Evolutionary conservation across 1,140 invertebrate genomes (phyloP).

Genomic region (Eurosta solidaginis): DNA sequence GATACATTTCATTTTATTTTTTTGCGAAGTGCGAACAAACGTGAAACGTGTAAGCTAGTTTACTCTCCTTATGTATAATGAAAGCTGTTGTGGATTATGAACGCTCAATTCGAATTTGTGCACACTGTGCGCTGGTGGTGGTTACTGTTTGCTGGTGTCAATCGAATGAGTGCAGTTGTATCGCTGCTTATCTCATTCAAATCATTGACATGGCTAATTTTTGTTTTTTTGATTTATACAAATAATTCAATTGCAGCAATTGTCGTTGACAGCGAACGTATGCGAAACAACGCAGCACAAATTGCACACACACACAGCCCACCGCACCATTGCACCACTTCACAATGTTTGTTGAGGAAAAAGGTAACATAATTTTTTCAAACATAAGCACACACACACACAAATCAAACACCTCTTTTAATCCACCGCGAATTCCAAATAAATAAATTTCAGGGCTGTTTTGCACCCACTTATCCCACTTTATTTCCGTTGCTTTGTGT

Average conservation of each 20-base stretch:
- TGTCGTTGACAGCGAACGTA: constrained; percentile 36
- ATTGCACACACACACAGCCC: no score
- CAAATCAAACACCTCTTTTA: background rate
- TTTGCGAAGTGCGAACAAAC: no score
- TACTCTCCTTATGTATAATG: no score
- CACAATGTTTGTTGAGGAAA: background rate
- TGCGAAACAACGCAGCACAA: background rate
- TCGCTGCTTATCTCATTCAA: constrained; percentile 1
- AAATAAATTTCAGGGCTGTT: background rate
- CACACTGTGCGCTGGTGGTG: no score
- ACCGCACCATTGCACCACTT: no score
- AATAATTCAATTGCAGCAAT: constrained; percentile 59
- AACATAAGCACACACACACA: background rate
- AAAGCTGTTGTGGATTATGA: no score
- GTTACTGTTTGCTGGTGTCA: constrained; percentile 31
- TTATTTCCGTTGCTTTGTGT: no score
- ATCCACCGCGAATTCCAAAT: background rate
- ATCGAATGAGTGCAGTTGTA: background rate
- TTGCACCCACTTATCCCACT: background rate
- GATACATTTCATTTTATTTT: no score
- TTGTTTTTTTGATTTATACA: constrained; percentile 55
- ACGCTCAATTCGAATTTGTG: no score
- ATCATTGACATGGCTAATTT: constrained; percentile 55
- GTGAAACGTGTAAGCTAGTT: no score
- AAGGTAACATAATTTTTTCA: background rate